A percentile compares a stretch with the other conserved stretches of the same genome.
phyloP scores from a whole-genome alignment of 2,888 invertebrate genomes.

The Osedax frankpressi region DNA sequence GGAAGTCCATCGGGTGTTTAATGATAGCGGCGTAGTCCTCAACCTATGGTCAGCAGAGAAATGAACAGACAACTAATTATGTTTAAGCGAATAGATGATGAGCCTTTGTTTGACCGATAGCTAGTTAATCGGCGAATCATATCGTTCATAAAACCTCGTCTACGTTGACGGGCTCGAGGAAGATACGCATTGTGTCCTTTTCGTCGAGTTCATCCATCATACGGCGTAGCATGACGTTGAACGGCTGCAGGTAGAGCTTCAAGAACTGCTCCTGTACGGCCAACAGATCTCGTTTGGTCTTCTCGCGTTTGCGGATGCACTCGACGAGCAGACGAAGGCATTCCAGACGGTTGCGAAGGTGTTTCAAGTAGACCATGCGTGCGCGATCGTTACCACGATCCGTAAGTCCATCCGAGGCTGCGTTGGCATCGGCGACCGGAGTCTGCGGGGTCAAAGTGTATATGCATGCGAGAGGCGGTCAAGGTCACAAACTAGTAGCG shows the following conservation, averaged over 20 bases:
- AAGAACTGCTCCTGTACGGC: constrained; percentile 58
- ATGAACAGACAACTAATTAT: neutral
- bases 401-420: neutral
- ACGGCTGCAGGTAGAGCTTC: constrained; percentile 67
- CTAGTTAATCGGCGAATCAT: neutral
- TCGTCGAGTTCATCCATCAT: constrained; percentile 64
- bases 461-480: no score
- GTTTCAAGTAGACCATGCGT: constrained; percentile 74
- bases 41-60: constrained; percentile 47
- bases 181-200: constrained; percentile 72
- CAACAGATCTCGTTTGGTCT: constrained; percentile 66
- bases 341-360: constrained; percentile 82
- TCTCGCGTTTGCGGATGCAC: constrained; percentile 84
- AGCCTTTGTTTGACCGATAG: no score
- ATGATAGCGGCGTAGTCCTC: constrained; percentile 79
- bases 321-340: constrained; percentile 81
- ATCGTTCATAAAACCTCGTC: constrained; percentile 39
- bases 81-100: no score
- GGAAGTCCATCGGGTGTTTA: constrained; percentile 72
- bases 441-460: no score
- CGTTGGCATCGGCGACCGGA: no score
- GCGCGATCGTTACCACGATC: constrained; percentile 27
- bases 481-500: no score
- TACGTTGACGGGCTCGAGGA: constrained; percentile 79
- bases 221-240: constrained; percentile 64